Evolutionary conservation across 2,888 invertebrate genomes (phyloP).

Genomic region (Xylophagus ater): DNA sequence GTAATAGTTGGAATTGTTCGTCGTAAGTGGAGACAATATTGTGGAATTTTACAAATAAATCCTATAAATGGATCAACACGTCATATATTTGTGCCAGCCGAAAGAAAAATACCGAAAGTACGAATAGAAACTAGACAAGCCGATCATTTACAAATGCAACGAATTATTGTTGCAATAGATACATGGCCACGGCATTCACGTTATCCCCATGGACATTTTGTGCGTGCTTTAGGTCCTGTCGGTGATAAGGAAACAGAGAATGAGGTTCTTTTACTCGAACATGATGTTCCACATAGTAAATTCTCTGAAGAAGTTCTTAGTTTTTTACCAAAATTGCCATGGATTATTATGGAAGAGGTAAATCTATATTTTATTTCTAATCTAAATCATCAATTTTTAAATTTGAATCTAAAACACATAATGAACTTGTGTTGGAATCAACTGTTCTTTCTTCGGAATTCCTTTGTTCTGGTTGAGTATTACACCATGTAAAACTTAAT

Average conservation of each 20-base stretch:
- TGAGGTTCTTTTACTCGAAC: slow-evolving; percentile 88
- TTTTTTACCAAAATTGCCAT: slow-evolving; percentile 81
- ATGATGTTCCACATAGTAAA: slow-evolving; percentile 91
- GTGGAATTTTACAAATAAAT: slow-evolving; percentile 82
- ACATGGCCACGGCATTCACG: slow-evolving; percentile 90
- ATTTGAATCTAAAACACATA: slow-evolving; percentile 8
- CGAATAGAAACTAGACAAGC: slow-evolving; percentile 92
- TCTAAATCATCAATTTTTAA: slow-evolving; percentile 12
- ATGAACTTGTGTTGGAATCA: slow-evolving; percentile 12
- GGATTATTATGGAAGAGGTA: slow-evolving; percentile 77
- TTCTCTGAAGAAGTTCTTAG: slow-evolving; percentile 90
- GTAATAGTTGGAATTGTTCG: slow-evolving; percentile 87
- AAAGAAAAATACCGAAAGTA: slow-evolving; percentile 86
- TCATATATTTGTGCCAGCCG: slow-evolving; percentile 90
- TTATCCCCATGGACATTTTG: slow-evolving; percentile 93
- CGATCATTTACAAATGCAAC: slow-evolving; percentile 63
- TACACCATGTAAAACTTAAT: slow-evolving; percentile 12
- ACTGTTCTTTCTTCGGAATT: slow-evolving; percentile 11
- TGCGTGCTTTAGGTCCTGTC: slow-evolving; percentile 79
- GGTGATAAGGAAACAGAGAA: slow-evolving; percentile 95
- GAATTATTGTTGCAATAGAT: slow-evolving; percentile 92
- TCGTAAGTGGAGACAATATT: slow-evolving; percentile 95
- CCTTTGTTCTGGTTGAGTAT: too few species aligned
- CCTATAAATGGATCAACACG: slow-evolving; percentile 55
- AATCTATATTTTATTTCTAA: slow-evolving; percentile 19